Percentiles rank a stretch among this genome's conserved stretches.
Conservation (phyloP, 1,140 invertebrate genomes). For the Zaprionus lachaisei region DNA sequence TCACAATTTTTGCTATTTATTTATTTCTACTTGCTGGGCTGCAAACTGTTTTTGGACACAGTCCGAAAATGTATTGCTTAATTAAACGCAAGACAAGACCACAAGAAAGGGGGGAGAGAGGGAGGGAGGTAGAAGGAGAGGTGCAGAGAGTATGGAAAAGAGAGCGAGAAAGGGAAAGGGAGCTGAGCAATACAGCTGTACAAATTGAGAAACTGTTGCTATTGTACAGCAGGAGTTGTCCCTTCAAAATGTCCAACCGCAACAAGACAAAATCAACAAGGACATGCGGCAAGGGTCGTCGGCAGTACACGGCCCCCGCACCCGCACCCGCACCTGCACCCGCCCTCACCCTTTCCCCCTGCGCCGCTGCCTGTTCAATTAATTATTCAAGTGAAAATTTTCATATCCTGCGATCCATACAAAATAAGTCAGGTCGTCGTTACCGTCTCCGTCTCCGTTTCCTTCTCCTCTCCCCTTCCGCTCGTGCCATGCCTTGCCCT, state of each 20-base stretch:
- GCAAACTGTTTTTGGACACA: conserved; percentile 11
- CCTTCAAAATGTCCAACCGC: conserved; percentile 53
- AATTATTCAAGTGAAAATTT: conserved; percentile 84
- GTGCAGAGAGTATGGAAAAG: not conserved
- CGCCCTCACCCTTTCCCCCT: not conserved
- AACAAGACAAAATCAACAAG: conserved; percentile 66
- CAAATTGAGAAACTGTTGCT: conserved; percentile 32
- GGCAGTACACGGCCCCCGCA: not conserved
- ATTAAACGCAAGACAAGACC: conserved; percentile 64
- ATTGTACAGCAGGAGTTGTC: not conserved
- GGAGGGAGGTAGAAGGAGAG: conserved; percentile 12
- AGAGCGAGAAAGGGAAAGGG: not conserved
- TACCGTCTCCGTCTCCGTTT: not conserved
- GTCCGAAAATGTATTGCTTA: conserved; percentile 59
- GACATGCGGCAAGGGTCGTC: conserved; percentile 25
- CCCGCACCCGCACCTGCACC: not conserved
- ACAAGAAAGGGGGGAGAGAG: conserved; percentile 38
- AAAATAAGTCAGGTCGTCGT: conserved; percentile 68
- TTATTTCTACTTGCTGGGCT: not conserved
- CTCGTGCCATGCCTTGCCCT: not conserved
- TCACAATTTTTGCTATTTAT: conserved; percentile 3
- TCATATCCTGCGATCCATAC: conserved; percentile 75
- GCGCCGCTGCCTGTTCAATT: conserved; percentile 63
- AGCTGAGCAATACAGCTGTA: not conserved
- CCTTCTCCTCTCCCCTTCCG: not conserved